Evolutionary conservation across 1,140 invertebrate genomes (phyloP), one percentile per base, ranked within the genome.

Genomic region (Elysia chlorotica): DNA sequence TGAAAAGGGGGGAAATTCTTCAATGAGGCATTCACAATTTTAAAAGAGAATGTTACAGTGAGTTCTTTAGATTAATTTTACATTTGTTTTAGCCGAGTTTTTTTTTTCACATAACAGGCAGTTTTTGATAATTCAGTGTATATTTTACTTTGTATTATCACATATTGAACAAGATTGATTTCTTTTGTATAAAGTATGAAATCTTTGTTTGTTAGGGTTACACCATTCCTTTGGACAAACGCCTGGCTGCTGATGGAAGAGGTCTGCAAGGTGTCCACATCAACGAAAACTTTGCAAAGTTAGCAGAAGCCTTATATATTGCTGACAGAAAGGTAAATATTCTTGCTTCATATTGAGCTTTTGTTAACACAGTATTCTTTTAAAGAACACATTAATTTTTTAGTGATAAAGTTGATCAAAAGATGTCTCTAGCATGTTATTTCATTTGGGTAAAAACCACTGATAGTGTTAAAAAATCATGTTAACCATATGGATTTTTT

Each of bases 201-300:
- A 35, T 65, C 36, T 17, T 35, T 59, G 30, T 54, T 62, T 73
- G 74, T 10, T 63, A 86, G 80, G 95, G 96, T 83, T 99, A 99
- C 88, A 99, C 98, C 0, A 98, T 99, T 83, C 98, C 98, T 0
- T 88, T 99, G 73, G 98, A 99, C 87, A 99, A 99, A 89, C 92
- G 98, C 79, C 88, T 99, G 77, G 98, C 98, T 1, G 97, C 98
- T 19, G 98, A 99, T 89, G 98, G 98, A 0, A 90, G 98, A 61
- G 98, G 98, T 14, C 88, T 99, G 0, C 98, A 99, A 82, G 96
- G 97, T 85, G 93, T 95, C 23, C 98, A 99, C 82, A 97, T 99
- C 66, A 99, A 99, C 85, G 98, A 99, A 87, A 99, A 99, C 84
- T 99, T 99, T 89, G 96, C 97, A 0, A 99, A 99, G 86, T 88